These are phyloP conservation scores for Lasioglossum marginatum DNA, from an alignment of 2,888 invertebrate species.

Conservation along the genomic window DNA sequence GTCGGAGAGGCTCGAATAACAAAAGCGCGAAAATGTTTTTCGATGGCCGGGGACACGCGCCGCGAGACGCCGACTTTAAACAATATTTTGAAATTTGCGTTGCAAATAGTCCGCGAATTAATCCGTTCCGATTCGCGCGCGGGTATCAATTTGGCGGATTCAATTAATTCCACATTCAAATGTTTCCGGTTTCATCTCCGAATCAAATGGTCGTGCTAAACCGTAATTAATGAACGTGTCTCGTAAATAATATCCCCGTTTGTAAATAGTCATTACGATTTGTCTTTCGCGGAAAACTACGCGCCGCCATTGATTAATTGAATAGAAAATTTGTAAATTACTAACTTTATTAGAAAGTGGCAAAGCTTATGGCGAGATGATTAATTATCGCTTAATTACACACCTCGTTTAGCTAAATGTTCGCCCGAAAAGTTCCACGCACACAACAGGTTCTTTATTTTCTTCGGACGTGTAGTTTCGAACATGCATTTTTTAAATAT, in stretches of 20 bases:
- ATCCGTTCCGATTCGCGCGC: background rate
- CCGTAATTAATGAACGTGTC: background rate
- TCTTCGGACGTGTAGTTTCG: background rate
- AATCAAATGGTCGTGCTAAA: background rate
- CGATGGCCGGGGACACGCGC: background rate
- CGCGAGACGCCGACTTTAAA: background rate
- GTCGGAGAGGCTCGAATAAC: background rate
- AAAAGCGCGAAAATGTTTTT: background rate
- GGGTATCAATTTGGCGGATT: conserved; percentile 16
- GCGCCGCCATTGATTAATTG: background rate
- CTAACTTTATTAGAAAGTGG: conserved; percentile 14
- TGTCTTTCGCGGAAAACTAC: background rate
- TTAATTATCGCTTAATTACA: conserved; percentile 18
- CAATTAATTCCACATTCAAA: conserved; percentile 10
- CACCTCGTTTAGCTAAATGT: conserved; percentile 1
- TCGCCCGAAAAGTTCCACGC: background rate
- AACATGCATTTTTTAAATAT: background rate
- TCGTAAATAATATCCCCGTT: background rate
- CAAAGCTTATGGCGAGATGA: background rate
- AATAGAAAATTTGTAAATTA: background rate
- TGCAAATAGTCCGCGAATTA: background rate
- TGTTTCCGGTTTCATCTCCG: background rate
- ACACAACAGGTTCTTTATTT: background rate
- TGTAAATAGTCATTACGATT: background rate
- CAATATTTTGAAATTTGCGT: conserved; percentile 13